Percentiles rank a stretch among this genome's conserved stretches.
phyloP scores from a whole-genome alignment of 2,797 vertebrate species.

The Acanthurus tractus region DNA sequence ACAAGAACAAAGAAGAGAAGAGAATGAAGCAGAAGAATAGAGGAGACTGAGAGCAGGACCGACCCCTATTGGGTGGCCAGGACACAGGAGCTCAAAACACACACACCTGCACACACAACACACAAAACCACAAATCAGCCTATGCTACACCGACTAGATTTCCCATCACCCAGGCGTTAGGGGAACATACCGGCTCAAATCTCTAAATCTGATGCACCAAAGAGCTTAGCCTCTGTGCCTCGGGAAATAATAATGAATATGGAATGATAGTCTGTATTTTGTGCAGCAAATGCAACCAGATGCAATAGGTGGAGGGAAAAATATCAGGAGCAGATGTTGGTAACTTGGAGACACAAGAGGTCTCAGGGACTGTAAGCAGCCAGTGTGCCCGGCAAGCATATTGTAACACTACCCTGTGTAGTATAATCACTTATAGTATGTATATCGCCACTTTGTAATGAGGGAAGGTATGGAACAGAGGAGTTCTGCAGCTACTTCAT shows the following conservation, averaged over 20 bases:
- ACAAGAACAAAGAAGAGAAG: slow-evolving; percentile 60
- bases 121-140: slow-evolving; percentile 32
- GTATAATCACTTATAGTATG: slow-evolving; percentile 75
- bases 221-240: slow-evolving; percentile 86
- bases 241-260: slow-evolving; percentile 97
- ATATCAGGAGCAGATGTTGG: slow-evolving; percentile 94
- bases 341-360: slow-evolving; percentile 48
- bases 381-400: slow-evolving; percentile 85
- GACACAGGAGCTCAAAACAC: slow-evolving; percentile 88
- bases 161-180: slow-evolving; percentile 82
- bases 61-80: slow-evolving; percentile 91
- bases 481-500: slow-evolving; percentile 72
- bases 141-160: slow-evolving; percentile 30
- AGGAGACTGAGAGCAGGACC: slow-evolving; percentile 78
- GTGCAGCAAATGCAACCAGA: slow-evolving; percentile 96
- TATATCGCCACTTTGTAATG: slow-evolving; percentile 74
- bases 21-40: slow-evolving; percentile 49
- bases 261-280: slow-evolving; percentile 92
- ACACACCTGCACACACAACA: slow-evolving; percentile 34
- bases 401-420: slow-evolving; percentile 74
- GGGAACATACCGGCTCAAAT: slow-evolving; percentile 87
- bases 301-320: slow-evolving; percentile 85
- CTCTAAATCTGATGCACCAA: slow-evolving; percentile 82
- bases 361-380: slow-evolving; percentile 47
- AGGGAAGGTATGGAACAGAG: slow-evolving; percentile 60